A percentile compares a stretch with the other conserved stretches of the same genome.
Conservation (phyloP, 2,888 invertebrate species). For the Petrolisthes cinctipes region DNA sequence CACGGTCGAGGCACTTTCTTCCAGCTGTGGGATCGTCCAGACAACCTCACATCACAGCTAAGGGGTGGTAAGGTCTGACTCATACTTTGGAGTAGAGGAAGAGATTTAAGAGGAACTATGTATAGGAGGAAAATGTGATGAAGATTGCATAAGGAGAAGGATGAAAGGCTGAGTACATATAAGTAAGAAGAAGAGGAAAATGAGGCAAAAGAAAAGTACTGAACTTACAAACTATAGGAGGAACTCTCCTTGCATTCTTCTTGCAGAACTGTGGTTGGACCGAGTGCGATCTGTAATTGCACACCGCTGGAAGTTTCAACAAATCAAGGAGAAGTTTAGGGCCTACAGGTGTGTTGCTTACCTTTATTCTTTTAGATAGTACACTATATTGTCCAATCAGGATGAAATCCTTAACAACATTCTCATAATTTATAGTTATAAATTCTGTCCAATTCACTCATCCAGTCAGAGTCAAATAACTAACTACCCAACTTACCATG, state of each 20-base stretch:
- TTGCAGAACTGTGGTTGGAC: slow-evolving; percentile 53
- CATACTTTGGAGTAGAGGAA: background rate
- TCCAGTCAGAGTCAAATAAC: too few relatives aligned
- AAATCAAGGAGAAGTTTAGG: slow-evolving; percentile 29
- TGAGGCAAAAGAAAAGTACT: background rate
- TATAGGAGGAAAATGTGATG: background rate
- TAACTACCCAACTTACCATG: too few relatives aligned
- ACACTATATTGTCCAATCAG: background rate
- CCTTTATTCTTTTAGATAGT: background rate
- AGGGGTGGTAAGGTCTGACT: slow-evolving; percentile 34
- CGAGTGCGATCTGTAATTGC: slow-evolving; percentile 53
- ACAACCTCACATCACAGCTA: slow-evolving; percentile 24
- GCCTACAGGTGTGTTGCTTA: slow-evolving; percentile 32
- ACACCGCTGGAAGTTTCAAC: slow-evolving; percentile 49
- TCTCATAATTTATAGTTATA: too few relatives aligned
- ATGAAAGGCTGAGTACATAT: background rate
- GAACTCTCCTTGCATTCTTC: too few relatives aligned
- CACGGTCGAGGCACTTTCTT: slow-evolving; percentile 56
- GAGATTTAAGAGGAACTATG: background rate
- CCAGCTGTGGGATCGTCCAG: slow-evolving; percentile 41
- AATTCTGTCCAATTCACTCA: too few relatives aligned
- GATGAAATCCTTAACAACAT: background rate
- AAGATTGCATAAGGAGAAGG: background rate
- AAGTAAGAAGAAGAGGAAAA: background rate
- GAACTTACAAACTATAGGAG: too few relatives aligned